Evolutionary conservation across 1,140 invertebrate genomes (phyloP), one percentile per base, ranked within the genome.

Genomic region (Brachionus manjavacas): DNA sequence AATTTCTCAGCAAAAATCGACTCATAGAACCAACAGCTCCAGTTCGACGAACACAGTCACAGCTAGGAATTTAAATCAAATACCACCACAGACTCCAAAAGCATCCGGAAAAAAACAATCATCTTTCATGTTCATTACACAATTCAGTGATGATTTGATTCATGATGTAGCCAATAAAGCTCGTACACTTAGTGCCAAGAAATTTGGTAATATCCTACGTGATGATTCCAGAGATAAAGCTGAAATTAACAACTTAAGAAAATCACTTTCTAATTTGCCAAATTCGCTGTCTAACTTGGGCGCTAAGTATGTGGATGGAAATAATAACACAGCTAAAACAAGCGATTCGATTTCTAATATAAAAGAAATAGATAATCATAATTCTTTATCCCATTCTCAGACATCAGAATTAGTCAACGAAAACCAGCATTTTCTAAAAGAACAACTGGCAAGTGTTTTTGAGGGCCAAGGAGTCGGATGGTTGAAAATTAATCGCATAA

Each of bases 391-490:
- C 20, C n/a, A 25, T 49, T 76, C 72, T 12, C 41, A 76, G 7
- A 49, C 41, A 76, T 25, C 72, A 76, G 52, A 81, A 39, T 35
- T 68, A 25, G 31, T 64, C 85, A 92, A 91, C 87, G 92, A 92
- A 85, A 92, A 92, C 85, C 92, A 92, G 86, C 89, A 91, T 85
- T 91, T 91, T 84, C 86, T 92, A 60, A 91, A 91, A 85, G 90
- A 97, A 92, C 92, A 97, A 35, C 93, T 97, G 9, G 94, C 93
- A 87, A 94, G 94, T 90, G 95, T 99, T 4, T 87, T 99, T 68
- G 94, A 95, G 66, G 98, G 97, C 9, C 95, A 99, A 91, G 96
- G 97, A 2, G 93, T 99, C 14, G 95, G 96, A 43, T 99, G 97
- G 95, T 90, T 99, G 20, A 97, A 98, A 89, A 89, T 97, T 6